These are phyloP conservation scores for Guaruba guarouba DNA, from an alignment of 2,113 vertebrate genomes.

Conservation along the genomic window DNA sequence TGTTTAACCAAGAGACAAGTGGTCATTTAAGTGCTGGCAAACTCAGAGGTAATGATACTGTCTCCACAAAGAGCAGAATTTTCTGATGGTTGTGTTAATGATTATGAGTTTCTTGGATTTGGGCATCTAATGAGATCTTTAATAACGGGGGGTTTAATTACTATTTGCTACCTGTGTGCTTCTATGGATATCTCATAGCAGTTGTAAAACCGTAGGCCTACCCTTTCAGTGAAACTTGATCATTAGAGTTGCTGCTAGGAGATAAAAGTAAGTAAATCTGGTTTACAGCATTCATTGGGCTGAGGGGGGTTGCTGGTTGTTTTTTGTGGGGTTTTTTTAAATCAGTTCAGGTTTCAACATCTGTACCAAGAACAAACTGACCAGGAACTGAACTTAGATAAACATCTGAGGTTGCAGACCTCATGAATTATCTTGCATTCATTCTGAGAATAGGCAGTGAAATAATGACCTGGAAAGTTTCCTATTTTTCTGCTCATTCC, in stretches of 20 bases:
- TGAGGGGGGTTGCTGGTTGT: accelerated
- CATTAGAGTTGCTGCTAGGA: background rate
- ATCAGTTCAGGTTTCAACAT: background rate
- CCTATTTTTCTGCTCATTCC: background rate
- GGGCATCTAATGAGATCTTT: background rate
- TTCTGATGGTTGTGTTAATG: background rate
- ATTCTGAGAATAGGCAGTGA: background rate
- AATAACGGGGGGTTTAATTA: background rate
- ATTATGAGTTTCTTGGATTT: background rate
- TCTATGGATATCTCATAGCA: background rate
- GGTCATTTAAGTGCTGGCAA: background rate
- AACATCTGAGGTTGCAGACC: background rate
- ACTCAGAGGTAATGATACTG: background rate
- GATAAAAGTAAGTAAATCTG: background rate
- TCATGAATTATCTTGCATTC: background rate
- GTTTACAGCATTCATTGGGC: background rate
- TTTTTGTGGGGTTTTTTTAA: background rate
- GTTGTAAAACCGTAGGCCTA: background rate
- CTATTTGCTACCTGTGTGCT: background rate
- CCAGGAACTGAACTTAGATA: background rate
- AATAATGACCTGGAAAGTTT: background rate
- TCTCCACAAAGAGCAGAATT: background rate
- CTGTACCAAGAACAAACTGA: background rate
- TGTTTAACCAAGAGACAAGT: background rate
- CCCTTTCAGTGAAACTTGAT: background rate